These are phyloP conservation scores for Cyprinodon variegatus DNA, from an alignment of 2,113 vertebrate genomes.

Conservation along the genomic window DNA sequence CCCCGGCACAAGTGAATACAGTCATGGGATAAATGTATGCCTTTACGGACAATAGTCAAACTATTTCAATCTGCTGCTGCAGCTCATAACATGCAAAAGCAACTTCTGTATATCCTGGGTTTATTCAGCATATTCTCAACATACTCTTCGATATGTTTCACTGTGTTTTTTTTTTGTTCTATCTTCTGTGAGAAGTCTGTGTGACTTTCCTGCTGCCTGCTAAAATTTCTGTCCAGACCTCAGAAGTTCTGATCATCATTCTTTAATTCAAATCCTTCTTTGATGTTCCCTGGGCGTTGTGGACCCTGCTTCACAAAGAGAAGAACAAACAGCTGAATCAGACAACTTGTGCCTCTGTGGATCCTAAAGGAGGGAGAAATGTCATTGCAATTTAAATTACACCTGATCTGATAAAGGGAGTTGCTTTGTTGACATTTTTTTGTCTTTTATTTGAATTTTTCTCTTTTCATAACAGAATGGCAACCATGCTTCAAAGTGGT, in stretches of 20 bases:
- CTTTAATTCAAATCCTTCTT: constrained; percentile 58
- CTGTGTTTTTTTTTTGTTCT: constrained; percentile 20
- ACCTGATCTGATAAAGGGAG: constrained; percentile 48
- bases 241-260: constrained; percentile 46
- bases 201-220: constrained; percentile 19
- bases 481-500: neutral
- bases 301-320: constrained; percentile 38
- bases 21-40: neutral
- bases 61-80: neutral
- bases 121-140: neutral
- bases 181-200: constrained; percentile 23
- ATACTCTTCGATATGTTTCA: neutral
- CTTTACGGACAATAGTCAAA: neutral
- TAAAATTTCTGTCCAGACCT: constrained; percentile 15
- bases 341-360: constrained; percentile 44
- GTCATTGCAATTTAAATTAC: constrained; percentile 65
- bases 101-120: neutral
- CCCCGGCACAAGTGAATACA: neutral
- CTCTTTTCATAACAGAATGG: neutral
- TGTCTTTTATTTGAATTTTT: neutral
- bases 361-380: constrained; percentile 63
- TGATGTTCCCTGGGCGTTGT: constrained; percentile 51
- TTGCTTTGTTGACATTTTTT: constrained; percentile 45
- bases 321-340: constrained; percentile 58
- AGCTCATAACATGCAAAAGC: neutral